These are phyloP conservation scores for Auanema freiburgensis DNA, from an alignment of 2,888 invertebrate species.

Conservation along the genomic window DNA sequence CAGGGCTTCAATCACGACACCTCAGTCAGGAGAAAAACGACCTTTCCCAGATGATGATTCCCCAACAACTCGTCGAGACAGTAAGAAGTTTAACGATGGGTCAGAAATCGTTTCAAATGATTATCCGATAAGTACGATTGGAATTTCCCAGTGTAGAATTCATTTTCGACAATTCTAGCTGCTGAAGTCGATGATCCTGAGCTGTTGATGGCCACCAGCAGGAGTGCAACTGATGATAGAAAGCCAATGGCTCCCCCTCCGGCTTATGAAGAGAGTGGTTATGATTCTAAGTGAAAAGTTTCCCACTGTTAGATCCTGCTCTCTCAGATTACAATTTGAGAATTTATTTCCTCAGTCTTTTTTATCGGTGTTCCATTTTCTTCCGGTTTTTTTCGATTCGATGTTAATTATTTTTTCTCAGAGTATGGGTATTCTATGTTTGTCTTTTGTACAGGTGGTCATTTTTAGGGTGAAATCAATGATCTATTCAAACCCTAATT, in stretches of 20 bases:
- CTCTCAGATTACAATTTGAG: neutral
- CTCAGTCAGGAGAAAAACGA: conserved; percentile 13
- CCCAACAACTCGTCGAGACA: conserved; percentile 4
- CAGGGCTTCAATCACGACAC: conserved; percentile 11
- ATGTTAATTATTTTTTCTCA: neutral
- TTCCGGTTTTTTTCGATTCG: neutral
- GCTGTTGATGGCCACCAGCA: conserved; percentile 5
- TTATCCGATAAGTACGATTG: neutral
- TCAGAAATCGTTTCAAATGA: neutral
- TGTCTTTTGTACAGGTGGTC: neutral
- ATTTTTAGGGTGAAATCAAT: neutral
- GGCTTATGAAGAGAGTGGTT: neutral
- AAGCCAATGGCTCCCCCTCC: conserved; percentile 6
- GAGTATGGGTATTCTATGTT: neutral
- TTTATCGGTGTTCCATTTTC: neutral
- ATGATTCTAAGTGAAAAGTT: neutral
- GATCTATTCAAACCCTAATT: conserved; percentile 1
- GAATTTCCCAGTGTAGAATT: too few species aligned
- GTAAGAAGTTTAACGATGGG: conserved; percentile 11
- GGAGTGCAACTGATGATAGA: conserved; percentile 10
- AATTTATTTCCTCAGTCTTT: neutral
- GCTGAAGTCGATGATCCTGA: conserved; percentile 4
- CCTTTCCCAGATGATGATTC: conserved; percentile 7
- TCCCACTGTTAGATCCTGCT: neutral
- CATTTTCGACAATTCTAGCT: neutral